phyloP scores from a whole-genome alignment of 1,140 invertebrate species.

The Drosophila novamexicana region DNA sequence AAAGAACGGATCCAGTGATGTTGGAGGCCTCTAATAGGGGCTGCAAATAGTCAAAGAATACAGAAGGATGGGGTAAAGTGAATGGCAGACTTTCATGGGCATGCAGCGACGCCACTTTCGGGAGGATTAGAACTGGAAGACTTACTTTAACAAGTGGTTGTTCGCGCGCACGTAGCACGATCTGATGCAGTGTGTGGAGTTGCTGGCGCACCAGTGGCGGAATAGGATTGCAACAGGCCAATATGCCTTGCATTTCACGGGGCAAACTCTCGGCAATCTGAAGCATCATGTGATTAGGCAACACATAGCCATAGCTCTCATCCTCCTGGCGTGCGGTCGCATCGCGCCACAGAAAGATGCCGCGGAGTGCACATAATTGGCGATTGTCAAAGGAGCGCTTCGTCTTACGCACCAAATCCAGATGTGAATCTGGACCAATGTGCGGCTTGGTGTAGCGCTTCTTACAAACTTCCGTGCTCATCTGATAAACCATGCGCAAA shows the following conservation, averaged over 20 bases:
- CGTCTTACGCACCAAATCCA: conserved; percentile 91
- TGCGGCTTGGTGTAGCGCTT: conserved; percentile 92
- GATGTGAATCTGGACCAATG: conserved; percentile 89
- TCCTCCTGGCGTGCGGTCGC: conserved; percentile 93
- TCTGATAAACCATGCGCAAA: conserved; percentile 88
- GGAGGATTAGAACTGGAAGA: conserved; percentile 25
- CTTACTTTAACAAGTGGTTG: conserved; percentile 89
- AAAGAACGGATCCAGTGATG: conserved; percentile 77
- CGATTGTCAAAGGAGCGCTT: conserved; percentile 93
- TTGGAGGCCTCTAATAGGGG: conserved; percentile 84
- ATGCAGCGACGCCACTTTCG: conserved; percentile 5
- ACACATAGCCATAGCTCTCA: conserved; percentile 95
- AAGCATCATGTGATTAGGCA: conserved; percentile 98
- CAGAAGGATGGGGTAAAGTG: background rate
- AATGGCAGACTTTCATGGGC: conserved; percentile 10
- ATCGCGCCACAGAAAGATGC: conserved; percentile 96
- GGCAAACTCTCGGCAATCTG: conserved; percentile 96
- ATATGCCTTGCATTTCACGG: conserved; percentile 95
- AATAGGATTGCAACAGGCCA: conserved; percentile 97
- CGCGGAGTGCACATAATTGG: conserved; percentile 93
- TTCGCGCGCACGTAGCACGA: conserved; percentile 91
- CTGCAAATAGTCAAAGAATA: conserved; percentile 58
- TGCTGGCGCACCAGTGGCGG: conserved; percentile 93
- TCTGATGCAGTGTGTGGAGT: conserved; percentile 90
- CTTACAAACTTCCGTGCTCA: conserved; percentile 90